Evolutionary conservation across 1,140 invertebrate species (phyloP).

Genomic region (Onthophagus taurus): DNA sequence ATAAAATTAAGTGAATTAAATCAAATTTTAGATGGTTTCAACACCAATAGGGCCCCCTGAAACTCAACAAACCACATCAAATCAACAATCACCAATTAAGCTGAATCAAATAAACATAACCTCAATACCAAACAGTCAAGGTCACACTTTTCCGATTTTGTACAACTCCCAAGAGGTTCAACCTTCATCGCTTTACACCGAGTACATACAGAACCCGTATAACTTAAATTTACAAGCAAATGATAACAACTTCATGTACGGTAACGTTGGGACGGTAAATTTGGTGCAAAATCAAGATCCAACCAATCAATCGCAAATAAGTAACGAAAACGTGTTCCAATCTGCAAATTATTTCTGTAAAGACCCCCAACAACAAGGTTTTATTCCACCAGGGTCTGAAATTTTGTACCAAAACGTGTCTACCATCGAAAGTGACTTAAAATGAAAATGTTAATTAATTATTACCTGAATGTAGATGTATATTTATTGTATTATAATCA

Average conservation of each 20-base stretch:
- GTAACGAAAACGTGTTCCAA: conserved; percentile 19
- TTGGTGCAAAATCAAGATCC: conserved; percentile 10
- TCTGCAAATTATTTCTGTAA: conserved; percentile 48
- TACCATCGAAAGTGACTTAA: too few relatives aligned
- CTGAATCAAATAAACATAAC: conserved; percentile 9
- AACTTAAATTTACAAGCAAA: conserved; percentile 29
- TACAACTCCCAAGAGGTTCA: conserved; percentile 28
- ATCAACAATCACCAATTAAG: conserved; percentile 10
- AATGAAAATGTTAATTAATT: too few relatives aligned
- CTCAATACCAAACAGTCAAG: conserved; percentile 20
- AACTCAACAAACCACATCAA: conserved; percentile 20
- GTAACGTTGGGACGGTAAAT: neutral
- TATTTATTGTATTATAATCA: too few relatives aligned
- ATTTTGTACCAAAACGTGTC: too few relatives aligned
- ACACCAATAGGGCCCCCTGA: conserved; percentile 47
- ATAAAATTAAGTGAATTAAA: neutral
- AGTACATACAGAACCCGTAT: conserved; percentile 46
- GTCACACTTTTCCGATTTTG: conserved; percentile 26
- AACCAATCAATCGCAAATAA: conserved; percentile 17
- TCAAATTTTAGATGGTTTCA: conserved; percentile 50
- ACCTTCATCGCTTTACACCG: conserved; percentile 41
- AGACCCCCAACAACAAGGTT: conserved; percentile 33
- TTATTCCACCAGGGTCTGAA: conserved; percentile 46
- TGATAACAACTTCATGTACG: too few relatives aligned
- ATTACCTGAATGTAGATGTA: too few relatives aligned